Evolutionary conservation across 2,888 invertebrate genomes (phyloP), one percentile per base, ranked within the genome.

Genomic region (Lasius fuliginosus): DNA sequence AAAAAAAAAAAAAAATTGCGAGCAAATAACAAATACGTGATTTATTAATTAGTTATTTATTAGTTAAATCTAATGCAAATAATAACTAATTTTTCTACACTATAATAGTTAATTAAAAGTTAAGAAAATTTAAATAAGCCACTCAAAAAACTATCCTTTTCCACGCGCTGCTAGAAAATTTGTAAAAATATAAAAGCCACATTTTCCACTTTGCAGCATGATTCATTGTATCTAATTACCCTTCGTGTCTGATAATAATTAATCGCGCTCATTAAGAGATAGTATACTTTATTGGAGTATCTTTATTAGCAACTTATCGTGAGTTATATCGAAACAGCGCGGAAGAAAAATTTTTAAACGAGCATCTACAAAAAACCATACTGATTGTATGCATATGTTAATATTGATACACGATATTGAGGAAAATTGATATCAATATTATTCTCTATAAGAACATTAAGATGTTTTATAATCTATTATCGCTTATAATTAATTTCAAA

Each of bases 211-310:
- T 49, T 46, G 5, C 15, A 49, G 12, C 12, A 8, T 46, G 36
- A 73, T 60, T 81, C 73, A 81, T 81, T 46, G 60, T n/a, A 81
- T 46, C 60, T 60, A 60, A 81, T 81, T 73, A 73, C 36, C 73
- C 36, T 71, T 60, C 69, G 9, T 69, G 42, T 56, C 74, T 73
- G 60, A 73, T 73, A 58, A 58, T 46, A 73, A 81, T 81, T 81
- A 81, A 81, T 36, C 36, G 33, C 12, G 79, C 36, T 81, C 74
- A 73, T 81, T 81, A 62, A 60, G 79, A 73, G 74, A 73, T 81
- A 73, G 60, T 73, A 46, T 81, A 81, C 36, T 73, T 60, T 73
- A 79, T 73, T 73, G 23, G 60, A 46, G 46, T 81, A 46, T 73
- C 79, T 81, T 81, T 81, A 81, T 81, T 73, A 81, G 27, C 27